phyloP scores from a whole-genome alignment of 2,888 invertebrate genomes.

The Trimorus sp. region DNA sequence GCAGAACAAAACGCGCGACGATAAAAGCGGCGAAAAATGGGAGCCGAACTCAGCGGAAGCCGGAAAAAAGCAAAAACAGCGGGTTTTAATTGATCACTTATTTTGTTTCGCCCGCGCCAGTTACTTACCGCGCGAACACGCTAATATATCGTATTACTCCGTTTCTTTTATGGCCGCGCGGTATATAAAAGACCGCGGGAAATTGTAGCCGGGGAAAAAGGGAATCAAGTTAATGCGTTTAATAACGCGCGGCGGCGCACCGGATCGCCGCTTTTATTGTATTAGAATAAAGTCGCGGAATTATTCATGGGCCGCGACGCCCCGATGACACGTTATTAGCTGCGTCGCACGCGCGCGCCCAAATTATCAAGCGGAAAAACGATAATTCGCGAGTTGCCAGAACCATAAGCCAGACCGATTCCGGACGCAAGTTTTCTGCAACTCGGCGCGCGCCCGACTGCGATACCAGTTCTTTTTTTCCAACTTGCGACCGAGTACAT shows the following conservation, averaged over 20 bases:
- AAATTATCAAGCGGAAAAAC: conserved; percentile 39
- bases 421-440: conserved; percentile 48
- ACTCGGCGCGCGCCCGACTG: conserved; percentile 15
- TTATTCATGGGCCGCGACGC: conserved; percentile 5
- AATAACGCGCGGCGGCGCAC: neutral
- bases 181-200: neutral
- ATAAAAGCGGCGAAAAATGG: too few relatives aligned
- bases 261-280: neutral
- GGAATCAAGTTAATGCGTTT: conserved; percentile 1
- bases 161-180: neutral
- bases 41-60: too few relatives aligned
- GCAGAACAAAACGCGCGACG: too few relatives aligned
- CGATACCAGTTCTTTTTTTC: conserved; percentile 32
- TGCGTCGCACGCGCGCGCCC: conserved; percentile 1
- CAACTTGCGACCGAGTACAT: conserved; percentile 15
- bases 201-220: neutral
- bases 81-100: neutral
- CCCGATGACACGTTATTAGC: conserved; percentile 19
- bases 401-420: conserved; percentile 28
- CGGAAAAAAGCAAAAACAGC: too few relatives aligned
- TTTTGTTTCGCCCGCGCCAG: conserved; percentile 1
- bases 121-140: neutral
- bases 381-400: conserved; percentile 42
- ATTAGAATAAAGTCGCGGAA: conserved; percentile 5
- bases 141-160: too few relatives aligned